phyloP scores from a whole-genome alignment of 2,113 vertebrate genomes.

The Coryphaenoides rupestris region DNA sequence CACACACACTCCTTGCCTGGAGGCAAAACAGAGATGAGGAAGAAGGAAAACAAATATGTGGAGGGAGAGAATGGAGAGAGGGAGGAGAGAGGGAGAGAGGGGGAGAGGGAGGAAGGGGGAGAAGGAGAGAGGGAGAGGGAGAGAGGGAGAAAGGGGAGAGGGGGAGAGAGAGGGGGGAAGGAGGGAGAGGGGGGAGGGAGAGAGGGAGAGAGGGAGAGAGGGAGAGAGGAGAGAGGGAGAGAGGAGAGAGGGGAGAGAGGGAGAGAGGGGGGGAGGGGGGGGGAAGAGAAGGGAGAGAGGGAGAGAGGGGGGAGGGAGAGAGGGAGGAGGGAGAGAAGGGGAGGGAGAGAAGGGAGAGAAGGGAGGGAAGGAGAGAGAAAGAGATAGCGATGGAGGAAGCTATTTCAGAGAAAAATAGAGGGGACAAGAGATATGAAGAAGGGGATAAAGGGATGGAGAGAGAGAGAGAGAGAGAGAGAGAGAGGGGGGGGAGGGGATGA shows the following conservation, averaged over 20 bases:
- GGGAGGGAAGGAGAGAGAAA: neutral
- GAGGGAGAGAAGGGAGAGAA: neutral
- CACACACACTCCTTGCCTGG: neutral
- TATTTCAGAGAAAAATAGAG: no score
- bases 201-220: neutral
- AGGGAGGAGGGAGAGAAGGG: neutral
- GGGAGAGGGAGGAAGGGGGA: conserved; percentile 9
- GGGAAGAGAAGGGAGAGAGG: neutral
- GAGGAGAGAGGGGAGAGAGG: neutral
- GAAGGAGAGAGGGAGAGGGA: conserved; percentile 9
- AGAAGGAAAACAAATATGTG: conserved; percentile 5
- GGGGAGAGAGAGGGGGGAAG: no score
- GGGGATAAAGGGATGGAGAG: no score
- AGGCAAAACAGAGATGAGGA: conserved; percentile 1
- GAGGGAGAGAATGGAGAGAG: no score
- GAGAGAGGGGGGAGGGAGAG: neutral
- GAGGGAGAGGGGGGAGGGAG: no score
- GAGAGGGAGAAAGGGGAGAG: no score
- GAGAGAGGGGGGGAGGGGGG: neutral
- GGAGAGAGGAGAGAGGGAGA: neutral
- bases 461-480: no score
- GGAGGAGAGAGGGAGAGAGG: neutral
- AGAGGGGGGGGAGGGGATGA: no score
- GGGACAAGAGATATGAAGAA: no score
- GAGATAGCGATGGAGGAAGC: neutral